Evolutionary conservation across 2,797 vertebrate genomes (phyloP).

Genomic region (Thripadectes ignobilis): DNA sequence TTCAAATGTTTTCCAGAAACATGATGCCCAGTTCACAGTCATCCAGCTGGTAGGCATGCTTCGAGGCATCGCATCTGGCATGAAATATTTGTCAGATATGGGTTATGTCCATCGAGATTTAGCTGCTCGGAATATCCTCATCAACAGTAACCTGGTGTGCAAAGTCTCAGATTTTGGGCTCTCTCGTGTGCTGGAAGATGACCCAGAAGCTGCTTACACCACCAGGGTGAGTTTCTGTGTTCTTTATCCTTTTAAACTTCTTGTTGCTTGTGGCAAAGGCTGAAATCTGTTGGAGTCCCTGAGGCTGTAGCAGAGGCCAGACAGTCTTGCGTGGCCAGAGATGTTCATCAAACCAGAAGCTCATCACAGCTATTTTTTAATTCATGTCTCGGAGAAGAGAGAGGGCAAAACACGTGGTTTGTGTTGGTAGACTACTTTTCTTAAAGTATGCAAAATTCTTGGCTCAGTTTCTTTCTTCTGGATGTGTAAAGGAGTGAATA

Average conservation of each 20-base stretch:
- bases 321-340: not conserved
- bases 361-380: not conserved
- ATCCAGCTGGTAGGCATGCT: constrained; percentile 91
- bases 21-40: constrained; percentile 97
- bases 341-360: not conserved
- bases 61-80: constrained; percentile 87
- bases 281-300: not conserved
- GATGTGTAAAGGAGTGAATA: not conserved
- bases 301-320: not conserved
- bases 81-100: constrained; percentile 90
- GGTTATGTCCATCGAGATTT: constrained; percentile 87
- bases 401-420: not conserved
- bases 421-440: not conserved
- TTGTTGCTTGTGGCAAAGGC: not conserved
- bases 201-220: constrained; percentile 84
- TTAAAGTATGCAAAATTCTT: not conserved
- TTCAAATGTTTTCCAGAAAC: constrained; percentile 83
- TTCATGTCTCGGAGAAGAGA: not conserved
- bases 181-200: constrained; percentile 82
- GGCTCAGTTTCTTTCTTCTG: not conserved
- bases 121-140: constrained; percentile 82
- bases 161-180: constrained; percentile 86
- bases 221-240: constrained; percentile 76
- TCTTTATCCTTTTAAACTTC: not conserved
- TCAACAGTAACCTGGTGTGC: constrained; percentile 83